Conservation (phyloP, 2,113 vertebrate genomes). For the Phalacrocorax carbo region DNA sequence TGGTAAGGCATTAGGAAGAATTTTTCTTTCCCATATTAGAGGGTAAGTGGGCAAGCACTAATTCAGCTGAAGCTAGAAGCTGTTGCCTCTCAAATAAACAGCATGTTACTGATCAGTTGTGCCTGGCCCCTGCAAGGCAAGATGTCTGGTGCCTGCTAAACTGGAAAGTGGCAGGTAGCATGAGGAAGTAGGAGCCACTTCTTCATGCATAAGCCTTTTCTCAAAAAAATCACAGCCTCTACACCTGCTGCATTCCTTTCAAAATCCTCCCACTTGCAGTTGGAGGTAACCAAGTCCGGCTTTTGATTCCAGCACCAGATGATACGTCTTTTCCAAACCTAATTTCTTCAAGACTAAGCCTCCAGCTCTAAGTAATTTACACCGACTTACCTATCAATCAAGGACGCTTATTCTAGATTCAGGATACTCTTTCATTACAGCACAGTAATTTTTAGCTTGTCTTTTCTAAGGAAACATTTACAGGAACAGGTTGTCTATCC, state of each 20-base stretch:
- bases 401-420: not conserved
- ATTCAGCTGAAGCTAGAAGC: not conserved
- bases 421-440: not conserved
- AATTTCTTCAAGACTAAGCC: not conserved
- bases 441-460: not conserved
- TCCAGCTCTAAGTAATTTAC: not conserved
- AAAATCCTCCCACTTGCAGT: not conserved
- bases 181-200: not conserved
- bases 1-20: not conserved
- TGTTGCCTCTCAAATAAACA: not conserved
- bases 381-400: not conserved
- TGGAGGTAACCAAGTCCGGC: not conserved
- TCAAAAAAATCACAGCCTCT: not conserved
- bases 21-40: not conserved
- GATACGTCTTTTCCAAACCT: not conserved
- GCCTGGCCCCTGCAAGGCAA: not conserved
- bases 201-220: not conserved
- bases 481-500: not conserved
- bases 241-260: not conserved
- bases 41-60: not conserved
- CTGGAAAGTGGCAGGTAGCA: not conserved
- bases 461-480: not conserved
- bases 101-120: accelerated
- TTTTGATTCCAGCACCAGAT: not conserved
- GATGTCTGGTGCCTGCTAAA: not conserved